phyloP scores from a whole-genome alignment of 2,888 invertebrate genomes.

The Microctonus hyperodae region DNA sequence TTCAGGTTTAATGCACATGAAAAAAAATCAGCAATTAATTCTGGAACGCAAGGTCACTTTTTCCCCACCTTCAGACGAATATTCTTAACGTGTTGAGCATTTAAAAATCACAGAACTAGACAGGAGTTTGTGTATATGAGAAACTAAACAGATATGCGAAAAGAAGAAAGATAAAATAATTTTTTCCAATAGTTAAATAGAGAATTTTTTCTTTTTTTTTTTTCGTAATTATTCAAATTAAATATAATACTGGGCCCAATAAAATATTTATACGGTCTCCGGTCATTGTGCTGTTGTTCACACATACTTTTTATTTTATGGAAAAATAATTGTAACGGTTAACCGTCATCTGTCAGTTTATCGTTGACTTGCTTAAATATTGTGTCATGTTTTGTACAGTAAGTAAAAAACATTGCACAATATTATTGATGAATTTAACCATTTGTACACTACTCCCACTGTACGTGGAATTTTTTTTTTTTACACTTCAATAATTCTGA shows the following conservation, averaged over 20 bases:
- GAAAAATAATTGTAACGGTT: constrained; percentile 34
- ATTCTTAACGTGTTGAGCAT: constrained; percentile 11
- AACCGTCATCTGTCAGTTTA: constrained; percentile 32
- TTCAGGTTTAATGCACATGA: neutral
- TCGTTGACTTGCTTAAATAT: constrained; percentile 18
- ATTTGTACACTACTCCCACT: neutral
- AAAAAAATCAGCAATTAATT: constrained; percentile 14
- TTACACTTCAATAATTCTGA: neutral
- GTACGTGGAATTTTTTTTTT: neutral
- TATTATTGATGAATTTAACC: neutral
- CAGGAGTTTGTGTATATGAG: no score
- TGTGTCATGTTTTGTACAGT: constrained; percentile 2
- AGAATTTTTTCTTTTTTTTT: no score
- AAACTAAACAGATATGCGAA: no score
- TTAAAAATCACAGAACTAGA: constrained; percentile 3
- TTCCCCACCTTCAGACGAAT: neutral
- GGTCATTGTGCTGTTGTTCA: constrained; percentile 2
- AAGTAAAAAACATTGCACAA: neutral
- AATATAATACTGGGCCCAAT: neutral
- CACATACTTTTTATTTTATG: constrained; percentile 10
- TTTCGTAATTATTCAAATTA: neutral
- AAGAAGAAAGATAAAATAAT: no score
- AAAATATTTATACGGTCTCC: neutral
- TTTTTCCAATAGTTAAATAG: no score
- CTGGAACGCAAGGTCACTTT: constrained; percentile 24